Evolutionary conservation across 2,888 invertebrate genomes (phyloP), one percentile per base, ranked within the genome.

Genomic region (Thumatha senex): DNA sequence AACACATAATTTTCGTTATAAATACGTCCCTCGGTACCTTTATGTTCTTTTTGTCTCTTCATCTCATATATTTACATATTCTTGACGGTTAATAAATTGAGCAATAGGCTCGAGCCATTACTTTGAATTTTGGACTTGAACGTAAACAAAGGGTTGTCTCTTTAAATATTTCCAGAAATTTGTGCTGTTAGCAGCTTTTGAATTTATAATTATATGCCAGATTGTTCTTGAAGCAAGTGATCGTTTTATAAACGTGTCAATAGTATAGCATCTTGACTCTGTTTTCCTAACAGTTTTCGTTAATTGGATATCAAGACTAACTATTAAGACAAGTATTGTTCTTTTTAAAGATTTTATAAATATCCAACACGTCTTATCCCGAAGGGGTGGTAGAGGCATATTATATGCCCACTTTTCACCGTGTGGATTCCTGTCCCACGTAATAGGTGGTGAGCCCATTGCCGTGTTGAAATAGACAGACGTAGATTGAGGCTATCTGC

Each of bases 41-140:
- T 35, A 52, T 48, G 40, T 34, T 52, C 35, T 33, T 45, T 48
- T 10, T 36, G 40, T 44, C 34, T 40, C 34, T 42, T 40, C 40
- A 42, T 44, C 35, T 29, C 45, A 38, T 52, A 40, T 48, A 44
- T 52, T 45, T 33, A 33, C 40, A 38, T 39, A 48, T 41, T 40
- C 52, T 48, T 48, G 48, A 38, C 40, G 48, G 44, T 41, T 31
- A 29, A 38, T 40, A 29, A 48, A 52, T 48, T 48, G 36, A 40
- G 12, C 44, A 24, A 40, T 12, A 43, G 18, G 24, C 13, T 36
- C 24, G n/a, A 36, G 38, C 24, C 29, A 24, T 40, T 47, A 40
- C 24, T 24, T 18, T 15, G 40, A 31, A 45, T 44, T 44, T 40
- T 30, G 1, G 31, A 35, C 11, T 14, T 34, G 12, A 15, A 30